A percentile compares a stretch with the other conserved stretches of the same genome.
These are phyloP conservation scores for Neolamprologus tretocephalus DNA, from an alignment of 2,113 vertebrate genomes.

Conservation along the genomic window DNA sequence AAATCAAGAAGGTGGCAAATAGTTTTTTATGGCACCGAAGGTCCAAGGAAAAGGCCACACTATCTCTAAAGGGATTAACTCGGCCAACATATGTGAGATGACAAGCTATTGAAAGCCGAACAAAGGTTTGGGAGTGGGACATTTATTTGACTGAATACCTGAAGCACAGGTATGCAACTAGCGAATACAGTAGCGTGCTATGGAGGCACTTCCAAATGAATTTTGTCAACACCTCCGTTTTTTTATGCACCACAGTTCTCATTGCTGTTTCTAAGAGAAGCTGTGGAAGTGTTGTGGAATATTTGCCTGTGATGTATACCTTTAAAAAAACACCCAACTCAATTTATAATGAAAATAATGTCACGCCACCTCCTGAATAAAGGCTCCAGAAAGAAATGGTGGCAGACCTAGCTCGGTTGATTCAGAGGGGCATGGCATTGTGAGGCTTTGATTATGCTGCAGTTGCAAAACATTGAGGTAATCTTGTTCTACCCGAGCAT, in stretches of 20 bases:
- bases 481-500: conserved; percentile 54
- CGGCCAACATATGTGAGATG: neutral
- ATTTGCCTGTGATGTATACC: neutral
- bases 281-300: neutral
- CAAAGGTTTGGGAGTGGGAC: neutral
- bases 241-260: neutral
- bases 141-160: neutral
- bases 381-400: neutral
- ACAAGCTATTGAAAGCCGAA: neutral
- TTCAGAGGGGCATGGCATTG: conserved; percentile 41
- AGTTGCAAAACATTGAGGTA: conserved; percentile 43
- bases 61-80: neutral
- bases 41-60: neutral
- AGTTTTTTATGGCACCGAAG: neutral
- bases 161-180: conserved; percentile 2
- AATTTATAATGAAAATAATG: neutral
- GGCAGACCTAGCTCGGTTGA: neutral
- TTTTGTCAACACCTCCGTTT: neutral
- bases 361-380: neutral
- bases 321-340: neutral
- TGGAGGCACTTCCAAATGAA: neutral
- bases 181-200: neutral
- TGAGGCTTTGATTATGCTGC: conserved; percentile 54
- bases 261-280: neutral
- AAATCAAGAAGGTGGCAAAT: neutral